Base-by-base conservation (phyloP, 2,888 invertebrate genomes). In the Zygogramma bicolorata region DNA sequence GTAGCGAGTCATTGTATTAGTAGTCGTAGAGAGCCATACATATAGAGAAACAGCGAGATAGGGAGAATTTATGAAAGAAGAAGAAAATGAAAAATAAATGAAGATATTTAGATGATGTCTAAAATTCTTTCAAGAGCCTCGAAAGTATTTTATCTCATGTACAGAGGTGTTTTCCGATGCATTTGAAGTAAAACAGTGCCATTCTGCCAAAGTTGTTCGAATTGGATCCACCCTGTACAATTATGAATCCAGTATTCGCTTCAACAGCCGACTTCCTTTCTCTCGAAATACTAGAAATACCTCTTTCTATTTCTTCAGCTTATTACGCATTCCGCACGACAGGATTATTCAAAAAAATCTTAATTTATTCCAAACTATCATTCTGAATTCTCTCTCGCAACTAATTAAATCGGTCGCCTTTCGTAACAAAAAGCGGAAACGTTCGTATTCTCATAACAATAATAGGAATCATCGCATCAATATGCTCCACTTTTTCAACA, bases 351-450 rank as follows among this genome's bases (percentile, higher is more conserved):
- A 67, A 65, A 74, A 66, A 70, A 38, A 53, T 58, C 20, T 15
- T 70, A 70, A 73, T 68, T 58, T 67, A 69, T 72, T 60, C 65
- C 34, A 57, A 67, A 68, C 61, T 66, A 70, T 67, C 34, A 68
- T 74, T 71, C 62, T 68, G 38, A 67, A 65, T 65, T 66, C 61
- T 74, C 70, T 69, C 49, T 65, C 59, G 57, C 29, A 1, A 40
- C 70, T 77, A 73, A 76, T 75, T 77, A 73, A 70, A 75, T 77
- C 74, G 66, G 71, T 74, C 65, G 63, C 58, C 73, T 79, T 79
- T 77, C 77, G 67, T 70, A 78, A 79, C 77, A 77, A 77, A 75
- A 74, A 75, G 75, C 78, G 80, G 80, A 80, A 80, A 77, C 74
- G 67, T 71, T 75, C 70, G 66, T 71, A 73, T 80, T 78, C 77